phyloP scores from a whole-genome alignment of 2,888 invertebrate genomes.

The Phrixothrix hirtus region DNA sequence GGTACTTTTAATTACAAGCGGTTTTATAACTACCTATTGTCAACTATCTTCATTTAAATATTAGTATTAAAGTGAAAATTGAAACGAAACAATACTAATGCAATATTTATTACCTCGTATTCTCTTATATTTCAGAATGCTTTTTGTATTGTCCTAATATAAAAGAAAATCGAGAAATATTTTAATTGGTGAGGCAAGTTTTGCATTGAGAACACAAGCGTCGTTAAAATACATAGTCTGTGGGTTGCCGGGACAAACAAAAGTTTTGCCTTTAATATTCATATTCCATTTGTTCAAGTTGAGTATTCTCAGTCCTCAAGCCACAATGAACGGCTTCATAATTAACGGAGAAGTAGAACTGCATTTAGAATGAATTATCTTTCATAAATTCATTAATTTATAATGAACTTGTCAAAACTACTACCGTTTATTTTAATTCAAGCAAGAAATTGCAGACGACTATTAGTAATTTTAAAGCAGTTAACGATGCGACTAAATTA shows the following conservation, averaged over 20 bases:
- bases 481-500: slow-evolving; percentile 1
- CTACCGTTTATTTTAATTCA: slow-evolving; percentile 14
- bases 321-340: slow-evolving; percentile 22
- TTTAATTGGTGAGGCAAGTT: neutral
- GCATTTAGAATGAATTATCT: slow-evolving; percentile 24
- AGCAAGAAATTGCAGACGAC: neutral
- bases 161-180: neutral
- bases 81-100: too few species aligned
- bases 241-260: slow-evolving; percentile 25
- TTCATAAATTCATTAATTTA: slow-evolving; percentile 28
- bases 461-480: slow-evolving; percentile 8
- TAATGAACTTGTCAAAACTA: slow-evolving; percentile 19
- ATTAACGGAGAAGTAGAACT: slow-evolving; percentile 21
- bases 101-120: too few species aligned
- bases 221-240: neutral
- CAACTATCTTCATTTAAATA: too few species aligned
- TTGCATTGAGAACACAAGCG: neutral
- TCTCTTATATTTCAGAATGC: too few species aligned
- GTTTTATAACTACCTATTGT: too few species aligned
- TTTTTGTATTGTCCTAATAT: neutral
- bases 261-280: slow-evolving; percentile 41
- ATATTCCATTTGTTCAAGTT: slow-evolving; percentile 42
- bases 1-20: too few species aligned
- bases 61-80: too few species aligned
- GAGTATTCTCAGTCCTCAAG: slow-evolving; percentile 16